Evolutionary conservation across 92 coral and sea anemone species (phyloP).

Genomic region (Phenganax marumi): DNA sequence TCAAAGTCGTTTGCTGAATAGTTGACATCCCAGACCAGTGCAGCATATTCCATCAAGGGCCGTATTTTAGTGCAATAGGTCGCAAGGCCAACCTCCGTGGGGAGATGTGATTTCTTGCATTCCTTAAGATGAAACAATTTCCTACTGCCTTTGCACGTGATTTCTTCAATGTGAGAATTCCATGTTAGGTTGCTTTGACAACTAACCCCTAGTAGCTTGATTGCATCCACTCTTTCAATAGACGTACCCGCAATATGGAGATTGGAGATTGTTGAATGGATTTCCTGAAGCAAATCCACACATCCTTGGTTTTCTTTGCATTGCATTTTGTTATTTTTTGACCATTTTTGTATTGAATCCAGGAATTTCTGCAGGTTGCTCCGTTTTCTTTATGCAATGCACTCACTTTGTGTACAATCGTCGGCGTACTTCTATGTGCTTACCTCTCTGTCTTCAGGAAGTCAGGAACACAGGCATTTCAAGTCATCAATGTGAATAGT

Average conservation of each 20-base stretch:
- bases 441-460: no score
- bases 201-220: slow-evolving; percentile 48
- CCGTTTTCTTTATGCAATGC: no score
- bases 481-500: slow-evolving; percentile 42
- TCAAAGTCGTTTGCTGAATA: no score
- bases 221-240: slow-evolving; percentile 47
- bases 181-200: slow-evolving; percentile 55
- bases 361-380: neutral
- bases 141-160: slow-evolving; percentile 48
- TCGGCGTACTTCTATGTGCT: no score
- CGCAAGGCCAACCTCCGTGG: slow-evolving; percentile 54
- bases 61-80: slow-evolving; percentile 33
- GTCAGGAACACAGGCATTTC: no score
- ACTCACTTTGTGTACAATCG: no score
- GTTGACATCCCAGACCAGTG: slow-evolving; percentile 49
- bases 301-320: no score
- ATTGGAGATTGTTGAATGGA: neutral
- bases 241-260: slow-evolving; percentile 24
- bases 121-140: slow-evolving; percentile 44
- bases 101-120: slow-evolving; percentile 52
- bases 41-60: slow-evolving; percentile 34
- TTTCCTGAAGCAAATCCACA: no score
- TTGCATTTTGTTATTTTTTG: slow-evolving; percentile 8
- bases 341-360: slow-evolving; percentile 29
- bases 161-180: slow-evolving; percentile 50